Base-by-base conservation (phyloP, 2,113 vertebrate genomes). In the Grus americana region DNA sequence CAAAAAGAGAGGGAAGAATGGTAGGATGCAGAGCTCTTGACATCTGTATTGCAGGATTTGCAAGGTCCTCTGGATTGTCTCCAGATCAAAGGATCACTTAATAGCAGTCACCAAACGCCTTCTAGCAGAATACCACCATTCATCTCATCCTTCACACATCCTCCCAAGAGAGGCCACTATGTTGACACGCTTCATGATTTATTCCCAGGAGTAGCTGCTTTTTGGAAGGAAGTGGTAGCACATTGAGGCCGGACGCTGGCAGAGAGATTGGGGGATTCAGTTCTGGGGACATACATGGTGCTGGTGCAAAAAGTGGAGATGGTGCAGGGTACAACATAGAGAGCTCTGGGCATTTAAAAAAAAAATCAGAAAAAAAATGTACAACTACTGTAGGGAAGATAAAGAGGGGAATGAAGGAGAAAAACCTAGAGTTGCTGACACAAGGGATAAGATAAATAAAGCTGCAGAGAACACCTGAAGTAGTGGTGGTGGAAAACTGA, bases 11-110 rank as follows among this genome's bases (percentile, higher is more conserved):
- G 19, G 29, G 58, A 85, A 93, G 40, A 20, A 83, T 32, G n/a
- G 52, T 30, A 83, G 58, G 50, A 91, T 32, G 34, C 66, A 79
- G 66, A 88, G 27, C 61, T 76, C 62, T 79, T 79, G 38, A 85
- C 94, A 97, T 96, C 95, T 97, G 92, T 70, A 73, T 29, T 0
- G 5, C 94, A 96, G 92, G 95, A 79, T 71, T 71, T 76, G 42
- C 62, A 82, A n/a, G 67, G 85, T 94, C 92, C 71, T 92, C 81
- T 54, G 19, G 40, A 40, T 42, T 79, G 46, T 79, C 74, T 96
- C 66, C 79, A 94, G 94, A 95, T 96, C 96, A 97, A 96, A 96
- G 74, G 63, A 92, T 36, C 71, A 65, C 40, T 95, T 83, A 87
- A 96, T 63, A 96, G 81, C 92, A 94, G 88, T 83, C 93, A 95